Conservation (phyloP, 2,888 invertebrate genomes). For the Cancer borealis region DNA sequence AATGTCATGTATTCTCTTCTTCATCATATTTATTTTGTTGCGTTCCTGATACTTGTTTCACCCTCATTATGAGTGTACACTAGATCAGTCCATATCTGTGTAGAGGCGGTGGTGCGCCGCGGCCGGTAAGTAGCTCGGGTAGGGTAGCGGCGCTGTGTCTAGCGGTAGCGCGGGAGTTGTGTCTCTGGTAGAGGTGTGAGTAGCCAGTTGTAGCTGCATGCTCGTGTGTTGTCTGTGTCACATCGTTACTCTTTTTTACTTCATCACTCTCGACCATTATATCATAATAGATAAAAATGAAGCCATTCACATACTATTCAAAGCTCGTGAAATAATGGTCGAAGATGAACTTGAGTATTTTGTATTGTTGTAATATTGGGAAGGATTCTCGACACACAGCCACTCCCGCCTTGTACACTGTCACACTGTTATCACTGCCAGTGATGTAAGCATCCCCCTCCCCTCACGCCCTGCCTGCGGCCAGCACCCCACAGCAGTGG, state of each 20-base stretch:
- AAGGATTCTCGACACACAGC: conserved; percentile 43
- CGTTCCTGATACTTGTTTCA: conserved; percentile 41
- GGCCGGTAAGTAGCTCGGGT: conserved; percentile 39
- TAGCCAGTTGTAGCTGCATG: conserved; percentile 37
- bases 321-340: background rate
- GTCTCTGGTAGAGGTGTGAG: conserved; percentile 31
- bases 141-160: conserved; percentile 40
- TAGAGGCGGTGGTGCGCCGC: conserved; percentile 33
- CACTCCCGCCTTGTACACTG: conserved; percentile 43
- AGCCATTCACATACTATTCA: background rate
- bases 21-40: conserved; percentile 3
- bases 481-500: conserved; percentile 21
- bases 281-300: background rate
- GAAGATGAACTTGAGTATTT: conserved; percentile 33
- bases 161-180: conserved; percentile 33
- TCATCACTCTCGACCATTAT: conserved; percentile 26
- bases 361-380: conserved; percentile 43
- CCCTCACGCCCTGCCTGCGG: conserved; percentile 38
- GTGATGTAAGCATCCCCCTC: conserved; percentile 43
- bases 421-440: conserved; percentile 25
- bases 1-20: background rate
- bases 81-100: conserved; percentile 30
- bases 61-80: conserved; percentile 29
- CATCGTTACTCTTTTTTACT: conserved; percentile 24
- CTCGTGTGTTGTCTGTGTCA: conserved; percentile 34